These are phyloP conservation scores for Coenonympha glycerion DNA, from an alignment of 2,888 invertebrate genomes.

Conservation along the genomic window DNA sequence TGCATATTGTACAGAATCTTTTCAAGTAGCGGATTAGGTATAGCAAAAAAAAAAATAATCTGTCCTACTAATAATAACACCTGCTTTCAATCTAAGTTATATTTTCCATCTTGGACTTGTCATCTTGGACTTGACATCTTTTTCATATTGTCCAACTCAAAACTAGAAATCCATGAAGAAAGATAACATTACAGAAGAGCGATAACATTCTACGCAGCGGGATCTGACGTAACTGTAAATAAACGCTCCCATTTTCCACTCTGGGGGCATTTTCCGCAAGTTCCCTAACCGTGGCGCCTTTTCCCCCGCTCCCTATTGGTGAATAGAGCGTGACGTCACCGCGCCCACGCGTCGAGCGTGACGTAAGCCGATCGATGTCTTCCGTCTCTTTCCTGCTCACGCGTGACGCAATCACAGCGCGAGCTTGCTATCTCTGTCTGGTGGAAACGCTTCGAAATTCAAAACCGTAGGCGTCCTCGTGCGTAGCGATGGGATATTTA, in stretches of 20 bases:
- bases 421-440: constrained; percentile 39
- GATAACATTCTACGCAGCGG: constrained; percentile 21
- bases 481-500: constrained; percentile 46
- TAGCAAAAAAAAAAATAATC: too few relatives aligned
- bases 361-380: constrained; percentile 72
- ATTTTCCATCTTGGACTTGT: too few relatives aligned
- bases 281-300: constrained; percentile 61
- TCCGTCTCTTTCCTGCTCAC: constrained; percentile 39
- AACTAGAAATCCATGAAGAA: not conserved
- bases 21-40: too few relatives aligned
- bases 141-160: not conserved
- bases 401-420: constrained; percentile 12
- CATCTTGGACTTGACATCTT: too few relatives aligned
- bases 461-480: constrained; percentile 65
- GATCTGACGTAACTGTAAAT: constrained; percentile 32
- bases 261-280: constrained; percentile 39
- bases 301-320: constrained; percentile 56
- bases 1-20: too few relatives aligned
- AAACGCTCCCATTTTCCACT: constrained; percentile 27
- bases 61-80: too few relatives aligned
- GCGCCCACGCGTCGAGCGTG: constrained; percentile 69
- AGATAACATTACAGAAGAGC: not conserved
- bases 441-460: constrained; percentile 63
- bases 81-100: too few relatives aligned
- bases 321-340: constrained; percentile 64